Evolutionary conservation across 2,797 vertebrate genomes (phyloP), one percentile per base, ranked within the genome.

Genomic region (Gymnothorax javanicus): DNA sequence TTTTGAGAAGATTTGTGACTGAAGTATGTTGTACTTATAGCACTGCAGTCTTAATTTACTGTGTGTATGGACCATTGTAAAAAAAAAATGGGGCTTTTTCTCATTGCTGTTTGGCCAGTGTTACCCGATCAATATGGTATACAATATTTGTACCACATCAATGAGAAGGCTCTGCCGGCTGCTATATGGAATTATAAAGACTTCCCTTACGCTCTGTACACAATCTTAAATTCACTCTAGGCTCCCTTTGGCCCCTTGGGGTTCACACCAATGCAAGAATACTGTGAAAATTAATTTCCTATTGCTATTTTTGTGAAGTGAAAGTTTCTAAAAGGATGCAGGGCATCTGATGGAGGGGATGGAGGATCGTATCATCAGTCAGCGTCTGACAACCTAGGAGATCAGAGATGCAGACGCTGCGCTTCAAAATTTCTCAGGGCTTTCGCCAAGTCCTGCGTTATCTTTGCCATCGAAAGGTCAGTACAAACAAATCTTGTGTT

Each of bases 221-320:
- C 77, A 81, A n/a, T 81, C 77, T 81, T 20, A 54, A 81, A 54
- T 81, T 15, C 33, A 7, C 17, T 77, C 33, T 77, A 20, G 73
- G 52, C 17, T 77, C 77, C 77, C 77, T 54, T 54, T 52, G 52
- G 9, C 77, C 77, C 77, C 27, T 77, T 50, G 52, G 77, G 77
- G 77, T 54, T 13, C 15, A 56, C 77, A 52, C 77, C 77, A 81
- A 81, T 81, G 52, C 77, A 81, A 81, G 52, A 50, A 81, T 81
- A 50, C 73, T 20, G 33, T 12, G 33, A 75, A 50, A 4, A 75
- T 43, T 50, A 52, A 43, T 77, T 81, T 81, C 52, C 77, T 23
- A 56, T 54, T 56, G 77, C 77, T 81, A 12, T 56, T 81, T 56
- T 81, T 81, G 43, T 77, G 50, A 50, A 23, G 17, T 7, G 77